A percentile compares a stretch with the other conserved stretches of the same genome.
Evolutionary conservation across 2,797 vertebrate species (phyloP).

Genomic region (Enteromius trimaculatus): DNA sequence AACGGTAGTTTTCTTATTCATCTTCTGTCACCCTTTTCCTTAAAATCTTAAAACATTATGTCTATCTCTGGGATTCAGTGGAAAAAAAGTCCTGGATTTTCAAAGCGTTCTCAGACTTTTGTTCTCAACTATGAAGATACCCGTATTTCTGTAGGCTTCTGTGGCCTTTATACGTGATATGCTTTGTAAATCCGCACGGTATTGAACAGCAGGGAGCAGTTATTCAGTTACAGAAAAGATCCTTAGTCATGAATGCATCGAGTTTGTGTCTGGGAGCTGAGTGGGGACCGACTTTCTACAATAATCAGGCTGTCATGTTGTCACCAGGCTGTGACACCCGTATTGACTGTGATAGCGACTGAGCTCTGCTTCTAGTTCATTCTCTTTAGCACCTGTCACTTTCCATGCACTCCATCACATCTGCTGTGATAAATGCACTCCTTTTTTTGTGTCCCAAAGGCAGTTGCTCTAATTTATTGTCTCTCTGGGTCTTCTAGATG

Average conservation of each 20-base stretch:
- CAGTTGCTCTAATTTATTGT: constrained; percentile 33
- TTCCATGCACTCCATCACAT: constrained; percentile 55
- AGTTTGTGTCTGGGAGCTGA: constrained; percentile 22
- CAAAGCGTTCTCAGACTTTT: neutral
- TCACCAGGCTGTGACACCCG: constrained; percentile 45
- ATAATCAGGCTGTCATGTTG: constrained; percentile 47
- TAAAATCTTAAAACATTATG: neutral
- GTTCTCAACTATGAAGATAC: neutral
- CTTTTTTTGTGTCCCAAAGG: constrained; percentile 26
- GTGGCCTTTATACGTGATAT: neutral
- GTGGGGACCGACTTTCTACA: constrained; percentile 32
- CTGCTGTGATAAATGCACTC: constrained; percentile 41
- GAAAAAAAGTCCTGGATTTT: neutral
- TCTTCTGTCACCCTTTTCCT: neutral
- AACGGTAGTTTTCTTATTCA: neutral
- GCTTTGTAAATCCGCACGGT: constrained; percentile 10
- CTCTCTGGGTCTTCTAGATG: neutral
- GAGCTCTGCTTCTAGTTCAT: constrained; percentile 42
- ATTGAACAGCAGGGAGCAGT: neutral
- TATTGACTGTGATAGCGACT: constrained; percentile 58
- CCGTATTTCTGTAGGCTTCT: neutral
- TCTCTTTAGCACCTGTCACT: constrained; percentile 63
- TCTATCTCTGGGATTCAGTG: neutral
- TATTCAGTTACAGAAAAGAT: constrained; percentile 8
- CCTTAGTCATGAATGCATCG: constrained; percentile 15